Percentiles rank a stretch among this genome's conserved stretches.
Evolutionary conservation across 2,888 invertebrate genomes (phyloP).

Genomic region (Matsumyia berberina): DNA sequence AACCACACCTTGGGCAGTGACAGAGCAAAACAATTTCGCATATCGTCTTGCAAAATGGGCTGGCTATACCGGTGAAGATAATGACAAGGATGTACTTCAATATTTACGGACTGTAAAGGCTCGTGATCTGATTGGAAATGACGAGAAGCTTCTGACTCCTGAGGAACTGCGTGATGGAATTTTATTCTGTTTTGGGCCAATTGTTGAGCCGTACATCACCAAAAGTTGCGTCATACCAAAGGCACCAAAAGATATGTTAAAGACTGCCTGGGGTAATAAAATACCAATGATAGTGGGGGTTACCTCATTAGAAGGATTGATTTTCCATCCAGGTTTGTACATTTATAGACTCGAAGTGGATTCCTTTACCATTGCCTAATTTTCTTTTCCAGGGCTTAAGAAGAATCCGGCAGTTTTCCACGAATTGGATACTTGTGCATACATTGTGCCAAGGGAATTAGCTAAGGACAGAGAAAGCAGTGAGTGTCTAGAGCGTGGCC

Average conservation of each 20-base stretch:
- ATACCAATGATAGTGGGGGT: constrained; percentile 83
- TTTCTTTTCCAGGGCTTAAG: background rate
- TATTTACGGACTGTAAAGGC: constrained; percentile 80
- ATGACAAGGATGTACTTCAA: constrained; percentile 81
- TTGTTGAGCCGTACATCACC: constrained; percentile 81
- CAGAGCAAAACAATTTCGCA: constrained; percentile 79
- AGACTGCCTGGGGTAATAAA: constrained; percentile 81
- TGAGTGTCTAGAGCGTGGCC: constrained; percentile 78
- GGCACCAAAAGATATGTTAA: constrained; percentile 79
- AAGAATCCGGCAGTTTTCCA: constrained; percentile 13
- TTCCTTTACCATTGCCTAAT: background rate
- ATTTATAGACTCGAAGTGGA: constrained; percentile 77
- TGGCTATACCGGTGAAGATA: constrained; percentile 80
- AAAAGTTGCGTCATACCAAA: constrained; percentile 81
- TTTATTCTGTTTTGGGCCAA: constrained; percentile 82
- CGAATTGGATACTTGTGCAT: constrained; percentile 77
- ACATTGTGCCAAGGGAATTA: constrained; percentile 80
- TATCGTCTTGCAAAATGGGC: constrained; percentile 80
- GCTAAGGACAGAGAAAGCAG: constrained; percentile 77
- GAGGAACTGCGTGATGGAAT: constrained; percentile 81
- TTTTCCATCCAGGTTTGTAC: constrained; percentile 81
- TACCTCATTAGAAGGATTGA: constrained; percentile 82
- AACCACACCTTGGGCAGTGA: constrained; percentile 81
- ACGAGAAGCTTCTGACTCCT: constrained; percentile 79
- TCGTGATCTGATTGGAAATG: constrained; percentile 80